Conservation (phyloP, 2,113 vertebrate species). For the Lepisosteus oculatus region DNA sequence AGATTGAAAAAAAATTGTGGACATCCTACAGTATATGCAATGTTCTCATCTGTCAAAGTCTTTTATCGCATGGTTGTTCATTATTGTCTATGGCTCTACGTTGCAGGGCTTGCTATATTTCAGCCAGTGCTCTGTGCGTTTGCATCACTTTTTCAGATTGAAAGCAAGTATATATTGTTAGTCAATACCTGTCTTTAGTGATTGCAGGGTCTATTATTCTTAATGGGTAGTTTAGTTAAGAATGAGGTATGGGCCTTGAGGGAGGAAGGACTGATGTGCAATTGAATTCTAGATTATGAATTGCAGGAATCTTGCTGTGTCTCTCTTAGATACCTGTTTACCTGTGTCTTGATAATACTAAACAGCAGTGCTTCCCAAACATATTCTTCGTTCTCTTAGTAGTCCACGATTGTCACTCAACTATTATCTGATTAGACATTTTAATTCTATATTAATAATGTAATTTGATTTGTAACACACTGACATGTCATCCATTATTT, state of each 20-base stretch:
- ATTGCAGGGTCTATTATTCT: slow-evolving; percentile 30
- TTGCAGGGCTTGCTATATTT: slow-evolving; percentile 1
- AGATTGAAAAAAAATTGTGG: no score
- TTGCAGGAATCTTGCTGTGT: slow-evolving; percentile 3
- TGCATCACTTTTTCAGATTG: slow-evolving; percentile 23
- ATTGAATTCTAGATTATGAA: slow-evolving; percentile 29
- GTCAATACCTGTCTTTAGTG: slow-evolving; percentile 28
- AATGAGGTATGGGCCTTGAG: slow-evolving; percentile 18
- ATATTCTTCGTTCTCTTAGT: no score
- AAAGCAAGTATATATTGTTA: slow-evolving; percentile 24
- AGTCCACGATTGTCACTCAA: no score
- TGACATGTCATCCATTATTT: no score
- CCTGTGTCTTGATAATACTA: not conserved
- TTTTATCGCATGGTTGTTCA: no score
- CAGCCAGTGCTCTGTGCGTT: slow-evolving; percentile 12
- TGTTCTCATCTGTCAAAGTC: no score
- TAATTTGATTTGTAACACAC: no score
- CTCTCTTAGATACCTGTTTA: not conserved
- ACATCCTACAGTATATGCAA: no score
- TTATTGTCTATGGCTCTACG: no score
- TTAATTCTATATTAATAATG: no score
- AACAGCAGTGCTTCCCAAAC: no score
- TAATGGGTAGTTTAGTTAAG: slow-evolving; percentile 29
- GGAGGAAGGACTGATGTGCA: slow-evolving; percentile 20
- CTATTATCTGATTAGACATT: no score